Conservation (phyloP, 2,797 vertebrate species). For the Eulemur coronatus region DNA sequence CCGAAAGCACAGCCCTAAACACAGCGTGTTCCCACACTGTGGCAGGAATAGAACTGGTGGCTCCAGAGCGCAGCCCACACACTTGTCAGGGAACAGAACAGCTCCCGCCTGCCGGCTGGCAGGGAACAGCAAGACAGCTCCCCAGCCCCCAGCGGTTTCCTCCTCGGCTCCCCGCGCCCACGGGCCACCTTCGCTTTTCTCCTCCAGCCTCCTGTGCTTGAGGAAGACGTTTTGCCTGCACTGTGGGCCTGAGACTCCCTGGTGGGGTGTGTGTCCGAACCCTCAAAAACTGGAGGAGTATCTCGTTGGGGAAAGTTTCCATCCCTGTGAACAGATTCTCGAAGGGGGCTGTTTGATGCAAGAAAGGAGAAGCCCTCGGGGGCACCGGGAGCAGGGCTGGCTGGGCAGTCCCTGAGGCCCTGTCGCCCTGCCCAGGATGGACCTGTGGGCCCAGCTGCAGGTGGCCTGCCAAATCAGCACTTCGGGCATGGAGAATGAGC, state of each 20-base stretch:
- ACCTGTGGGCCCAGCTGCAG: background rate
- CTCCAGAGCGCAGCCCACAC: conserved; percentile 25
- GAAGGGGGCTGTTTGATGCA: background rate
- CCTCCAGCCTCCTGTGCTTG: background rate
- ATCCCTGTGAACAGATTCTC: background rate
- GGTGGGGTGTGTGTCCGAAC: background rate
- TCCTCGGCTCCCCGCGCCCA: background rate
- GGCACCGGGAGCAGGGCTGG: background rate
- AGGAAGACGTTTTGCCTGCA: background rate
- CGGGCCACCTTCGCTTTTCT: background rate
- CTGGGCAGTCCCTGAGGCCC: background rate
- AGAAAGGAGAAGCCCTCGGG: background rate
- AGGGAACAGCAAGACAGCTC: background rate
- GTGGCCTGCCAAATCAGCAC: background rate
- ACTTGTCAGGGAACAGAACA: background rate
- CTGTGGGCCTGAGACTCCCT: background rate
- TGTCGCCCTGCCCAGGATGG: background rate
- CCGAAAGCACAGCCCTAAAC: background rate
- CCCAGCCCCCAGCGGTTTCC: background rate
- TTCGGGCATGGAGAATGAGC: background rate
- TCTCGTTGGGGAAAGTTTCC: background rate
- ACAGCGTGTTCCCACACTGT: conserved; percentile 28
- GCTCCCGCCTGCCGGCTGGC: background rate
- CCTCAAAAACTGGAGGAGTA: background rate
- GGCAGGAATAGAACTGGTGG: conserved; percentile 53